Evolutionary conservation across 2,888 invertebrate species (phyloP).

Genomic region (Campoplex capitator): DNA sequence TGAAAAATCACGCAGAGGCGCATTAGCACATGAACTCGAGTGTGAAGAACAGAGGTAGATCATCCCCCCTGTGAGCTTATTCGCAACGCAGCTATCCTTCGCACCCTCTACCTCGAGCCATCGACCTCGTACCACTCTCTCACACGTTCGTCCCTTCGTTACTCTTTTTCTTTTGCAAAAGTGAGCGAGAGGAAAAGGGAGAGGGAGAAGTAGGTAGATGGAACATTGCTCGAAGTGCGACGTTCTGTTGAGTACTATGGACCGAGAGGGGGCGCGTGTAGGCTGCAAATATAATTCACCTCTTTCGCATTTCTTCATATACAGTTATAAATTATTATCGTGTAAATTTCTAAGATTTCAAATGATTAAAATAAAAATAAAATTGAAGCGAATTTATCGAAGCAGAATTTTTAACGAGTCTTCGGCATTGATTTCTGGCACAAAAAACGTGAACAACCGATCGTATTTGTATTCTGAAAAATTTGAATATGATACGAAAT

Average conservation of each 20-base stretch:
- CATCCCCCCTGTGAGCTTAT: slow-evolving; percentile 56
- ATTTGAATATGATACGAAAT: neutral
- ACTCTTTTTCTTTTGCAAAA: slow-evolving; percentile 1
- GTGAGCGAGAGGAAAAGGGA: slow-evolving; percentile 40
- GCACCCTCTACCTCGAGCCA: slow-evolving; percentile 44
- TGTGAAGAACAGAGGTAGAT: slow-evolving; percentile 49
- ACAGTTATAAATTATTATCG: neutral
- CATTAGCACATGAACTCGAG: slow-evolving; percentile 44
- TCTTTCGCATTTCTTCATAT: neutral
- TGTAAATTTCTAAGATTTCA: neutral
- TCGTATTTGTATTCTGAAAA: neutral
- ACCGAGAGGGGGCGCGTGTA: slow-evolving; percentile 66
- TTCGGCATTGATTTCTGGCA: too few species aligned
- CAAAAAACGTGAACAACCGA: neutral
- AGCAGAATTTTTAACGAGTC: too few species aligned
- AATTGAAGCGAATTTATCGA: neutral
- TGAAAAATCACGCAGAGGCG: slow-evolving; percentile 17
- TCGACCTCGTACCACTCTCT: slow-evolving; percentile 34
- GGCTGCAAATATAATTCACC: neutral
- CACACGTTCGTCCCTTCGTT: slow-evolving; percentile 41
- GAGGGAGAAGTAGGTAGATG: slow-evolving; percentile 59
- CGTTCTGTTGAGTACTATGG: slow-evolving; percentile 76
- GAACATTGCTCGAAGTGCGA: slow-evolving; percentile 73
- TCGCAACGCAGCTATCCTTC: slow-evolving; percentile 31
- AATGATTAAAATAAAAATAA: neutral